Percentiles rank a stretch among this genome's conserved stretches.
Evolutionary conservation across 2,797 vertebrate species (phyloP).

Genomic region (Mallotus villosus): DNA sequence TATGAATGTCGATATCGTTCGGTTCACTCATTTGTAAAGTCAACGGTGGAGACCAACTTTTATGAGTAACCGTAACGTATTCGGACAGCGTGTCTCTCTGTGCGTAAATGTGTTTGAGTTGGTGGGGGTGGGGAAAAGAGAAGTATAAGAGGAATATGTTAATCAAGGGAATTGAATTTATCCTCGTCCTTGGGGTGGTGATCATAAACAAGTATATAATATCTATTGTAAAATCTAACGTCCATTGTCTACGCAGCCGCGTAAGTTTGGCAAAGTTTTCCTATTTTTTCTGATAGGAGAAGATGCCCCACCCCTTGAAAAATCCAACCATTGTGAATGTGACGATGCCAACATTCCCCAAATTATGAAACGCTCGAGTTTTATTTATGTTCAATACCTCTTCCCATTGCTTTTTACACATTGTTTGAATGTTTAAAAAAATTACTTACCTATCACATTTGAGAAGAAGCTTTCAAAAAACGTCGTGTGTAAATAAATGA

Average conservation of each 20-base stretch:
- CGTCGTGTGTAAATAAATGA: not conserved
- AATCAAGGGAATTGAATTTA: conserved; percentile 29
- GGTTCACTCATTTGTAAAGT: conserved; percentile 59
- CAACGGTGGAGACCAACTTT: conserved; percentile 66
- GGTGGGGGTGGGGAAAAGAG: conserved; percentile 51
- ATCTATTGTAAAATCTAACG: conserved; percentile 30
- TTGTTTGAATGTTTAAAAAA: not conserved
- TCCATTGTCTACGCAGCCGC: conserved; percentile 54
- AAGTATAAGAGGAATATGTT: conserved; percentile 25
- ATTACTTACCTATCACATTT: not conserved
- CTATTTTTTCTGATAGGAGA: conserved; percentile 57
- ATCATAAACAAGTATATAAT: conserved; percentile 16
- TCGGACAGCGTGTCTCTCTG: conserved; percentile 55
- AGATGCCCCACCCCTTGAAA: conserved; percentile 77
- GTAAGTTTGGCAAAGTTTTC: conserved; percentile 69
- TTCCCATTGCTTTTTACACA: not conserved
- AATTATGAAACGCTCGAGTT: conserved; percentile 54
- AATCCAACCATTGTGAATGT: conserved; percentile 59
- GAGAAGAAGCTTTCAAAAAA: too few relatives aligned
- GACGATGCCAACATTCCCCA: conserved; percentile 61
- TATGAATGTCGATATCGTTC: conserved; percentile 49
- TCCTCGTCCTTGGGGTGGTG: conserved; percentile 24
- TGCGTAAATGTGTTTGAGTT: conserved; percentile 55
- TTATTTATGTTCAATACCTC: not conserved
- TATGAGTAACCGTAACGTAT: conserved; percentile 44